These are phyloP conservation scores for Diaperis boleti DNA, from an alignment of 2,888 invertebrate genomes.

Conservation along the genomic window DNA sequence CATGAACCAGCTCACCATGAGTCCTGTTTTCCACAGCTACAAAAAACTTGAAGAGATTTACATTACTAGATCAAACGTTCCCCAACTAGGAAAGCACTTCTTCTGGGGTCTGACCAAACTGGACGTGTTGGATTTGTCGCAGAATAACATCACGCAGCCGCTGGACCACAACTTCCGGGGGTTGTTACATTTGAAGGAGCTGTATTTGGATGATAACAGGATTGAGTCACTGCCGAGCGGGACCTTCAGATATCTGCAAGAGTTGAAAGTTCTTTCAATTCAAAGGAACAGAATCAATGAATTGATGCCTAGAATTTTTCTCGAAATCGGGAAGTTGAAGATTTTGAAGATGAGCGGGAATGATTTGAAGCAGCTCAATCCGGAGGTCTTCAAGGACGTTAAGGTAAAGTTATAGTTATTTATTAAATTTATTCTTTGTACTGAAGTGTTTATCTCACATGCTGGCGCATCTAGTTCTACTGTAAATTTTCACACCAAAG, in stretches of 20 bases:
- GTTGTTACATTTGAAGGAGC: conserved; percentile 75
- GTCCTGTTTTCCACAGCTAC: conserved; percentile 74
- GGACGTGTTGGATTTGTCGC: conserved; percentile 75
- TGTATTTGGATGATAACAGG: conserved; percentile 81
- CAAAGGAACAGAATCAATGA: conserved; percentile 77
- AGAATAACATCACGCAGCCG: conserved; percentile 82
- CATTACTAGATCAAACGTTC: conserved; percentile 82
- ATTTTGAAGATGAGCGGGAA: conserved; percentile 82
- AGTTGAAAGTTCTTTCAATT: conserved; percentile 75
- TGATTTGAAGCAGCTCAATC: conserved; percentile 78
- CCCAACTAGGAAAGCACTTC: conserved; percentile 82
- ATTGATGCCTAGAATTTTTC: conserved; percentile 79
- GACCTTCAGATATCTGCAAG: conserved; percentile 74
- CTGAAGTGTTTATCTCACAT: too few relatives aligned
- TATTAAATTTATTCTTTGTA: too few relatives aligned
- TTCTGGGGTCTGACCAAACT: conserved; percentile 79
- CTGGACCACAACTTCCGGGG: conserved; percentile 81
- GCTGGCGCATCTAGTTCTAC: too few relatives aligned
- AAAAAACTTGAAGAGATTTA: conserved; percentile 76
- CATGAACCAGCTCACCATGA: conserved; percentile 77
- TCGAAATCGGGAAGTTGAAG: conserved; percentile 78
- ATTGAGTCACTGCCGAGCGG: conserved; percentile 84
- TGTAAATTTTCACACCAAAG: too few relatives aligned
- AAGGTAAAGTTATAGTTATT: conserved; percentile 69
- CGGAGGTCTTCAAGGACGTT: conserved; percentile 82